Base-by-base conservation (phyloP, 2,113 vertebrate species). In the Syngnathus scovelli region DNA sequence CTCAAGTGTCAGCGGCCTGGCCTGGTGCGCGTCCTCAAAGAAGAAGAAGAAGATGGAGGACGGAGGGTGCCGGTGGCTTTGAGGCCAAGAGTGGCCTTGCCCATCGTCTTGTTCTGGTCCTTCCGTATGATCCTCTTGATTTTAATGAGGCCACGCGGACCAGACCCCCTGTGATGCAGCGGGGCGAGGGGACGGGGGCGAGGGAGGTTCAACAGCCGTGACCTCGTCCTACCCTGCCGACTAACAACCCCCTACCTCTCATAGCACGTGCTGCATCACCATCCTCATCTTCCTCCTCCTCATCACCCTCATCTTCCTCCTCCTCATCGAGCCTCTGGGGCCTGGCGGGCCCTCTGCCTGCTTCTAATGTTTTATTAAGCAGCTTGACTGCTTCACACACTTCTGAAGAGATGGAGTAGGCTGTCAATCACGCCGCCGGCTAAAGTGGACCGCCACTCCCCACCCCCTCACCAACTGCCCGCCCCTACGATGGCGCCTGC, bases 91-190 rank as follows among this genome's bases (percentile, higher is more conserved):
- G 44, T 69, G 82, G 87, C 81, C 86, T 86, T 83, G 75, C 75
- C 80, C 81, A 78, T 75, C 82, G 83, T 79, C 80, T 85, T 90
- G 83, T 88, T 88, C 84, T 91, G 86, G 87, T 90, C 86, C 86
- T 89, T 90, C 86, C 88, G 89, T 87, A 83, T 83, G 87, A 90
- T 87, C 86, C 78, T 81, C 90, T 89, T 90, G 89, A 88, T 91
- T 91, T 91, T 92, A 91, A 91, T 90, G 88, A 91, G 90, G 86
- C 87, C 84, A 78, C 80, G 80, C 71, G 85, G 88, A 90, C 86
- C 27, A 33, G 27, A 33, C 27, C 88, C 88, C 85, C 88, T 91
- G 87, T 90, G 87, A 90, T 90, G 89, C 86, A 70, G 88, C 86
- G 71, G 83, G 81, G 78, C 75, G 85, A 81, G 88, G 82, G 80